These are phyloP conservation scores for Listrodromus nycthemerus DNA, from an alignment of 2,888 invertebrate genomes.

Conservation along the genomic window DNA sequence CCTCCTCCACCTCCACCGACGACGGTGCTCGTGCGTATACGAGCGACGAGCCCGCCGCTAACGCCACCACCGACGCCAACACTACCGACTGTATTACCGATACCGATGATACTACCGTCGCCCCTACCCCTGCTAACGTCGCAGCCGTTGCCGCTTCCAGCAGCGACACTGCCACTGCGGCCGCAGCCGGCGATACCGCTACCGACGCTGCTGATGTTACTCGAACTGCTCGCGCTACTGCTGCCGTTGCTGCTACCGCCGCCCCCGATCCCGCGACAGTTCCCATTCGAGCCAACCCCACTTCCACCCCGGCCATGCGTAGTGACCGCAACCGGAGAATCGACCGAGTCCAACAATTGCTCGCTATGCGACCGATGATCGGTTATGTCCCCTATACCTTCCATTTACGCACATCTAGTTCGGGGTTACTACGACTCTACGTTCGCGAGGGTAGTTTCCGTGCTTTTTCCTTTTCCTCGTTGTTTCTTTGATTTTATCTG, in stretches of 20 bases:
- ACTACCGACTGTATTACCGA: slow-evolving; percentile 79
- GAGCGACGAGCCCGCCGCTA: slow-evolving; percentile 74
- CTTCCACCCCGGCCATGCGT: slow-evolving; percentile 82
- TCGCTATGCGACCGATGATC: slow-evolving; percentile 84
- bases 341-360: slow-evolving; percentile 85
- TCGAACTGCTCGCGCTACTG: slow-evolving; percentile 82
- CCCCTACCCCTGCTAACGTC: slow-evolving; percentile 81
- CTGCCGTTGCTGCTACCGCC: slow-evolving; percentile 71
- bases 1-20: slow-evolving; percentile 40
- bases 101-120: slow-evolving; percentile 74
- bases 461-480: slow-evolving; percentile 15
- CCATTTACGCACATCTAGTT: slow-evolving; percentile 84
- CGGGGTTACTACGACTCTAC: slow-evolving; percentile 68
- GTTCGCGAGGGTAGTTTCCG: slow-evolving; percentile 32
- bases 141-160: slow-evolving; percentile 85
- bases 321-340: slow-evolving; percentile 83
- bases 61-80: slow-evolving; percentile 80
- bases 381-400: slow-evolving; percentile 84
- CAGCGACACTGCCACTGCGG: slow-evolving; percentile 79
- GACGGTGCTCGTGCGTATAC: background rate
- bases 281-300: slow-evolving; percentile 81
- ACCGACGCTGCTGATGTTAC: slow-evolving; percentile 86
- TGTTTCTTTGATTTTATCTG: background rate
- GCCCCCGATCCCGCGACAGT: slow-evolving; percentile 74
- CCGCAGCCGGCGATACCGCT: slow-evolving; percentile 68